Evolutionary conservation across 2,888 invertebrate genomes (phyloP), one percentile per base, ranked within the genome.

Genomic region (Teinopalpus imperialis): DNA sequence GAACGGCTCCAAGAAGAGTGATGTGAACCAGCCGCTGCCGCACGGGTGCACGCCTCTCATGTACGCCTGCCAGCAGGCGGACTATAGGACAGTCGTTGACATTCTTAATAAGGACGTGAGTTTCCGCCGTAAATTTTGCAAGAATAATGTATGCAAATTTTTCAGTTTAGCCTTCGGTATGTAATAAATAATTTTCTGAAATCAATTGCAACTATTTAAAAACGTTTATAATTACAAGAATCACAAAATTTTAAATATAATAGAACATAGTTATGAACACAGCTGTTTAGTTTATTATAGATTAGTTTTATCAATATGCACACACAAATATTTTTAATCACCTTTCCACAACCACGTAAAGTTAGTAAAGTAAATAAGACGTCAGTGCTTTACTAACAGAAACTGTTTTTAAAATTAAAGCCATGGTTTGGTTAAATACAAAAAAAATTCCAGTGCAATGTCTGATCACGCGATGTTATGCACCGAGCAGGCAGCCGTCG

Each of bases 51-150:
- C 96, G 54, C 92, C 93, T 61, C 92, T 97, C 69, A 97, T 97
- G 96, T 95, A 96, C 87, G 96, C 96, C 65, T 96, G 96, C 74
- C 97, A 97, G 81, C 96, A 96, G 75, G 95, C 94, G 39, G 93
- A 95, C 85, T 93, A 94, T 74, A 91, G 92, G 54, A 91, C 93
- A 57, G 95, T 96, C 56, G 90, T 94, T 58, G 92, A 92, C 61
- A 91, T 94, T 59, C 90, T 97, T 61, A 92, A 92, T 66, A 93
- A 92, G 69, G 94, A 95, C 91, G 95, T 95, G 90, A 90, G 91
- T 90, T 16, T 2, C 16, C 16, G 16, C 4, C 4, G 16, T 16
- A 16, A 16, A 16, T 16, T 3, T n/a, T n/a, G n/a, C n/a, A n/a
- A n/a, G n/a, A n/a, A n/a, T n/a, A n/a, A n/a, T n/a, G n/a, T n/a